These are phyloP conservation scores for Hiodon tergisus DNA, from an alignment of 2,113 vertebrate species.

Conservation along the genomic window DNA sequence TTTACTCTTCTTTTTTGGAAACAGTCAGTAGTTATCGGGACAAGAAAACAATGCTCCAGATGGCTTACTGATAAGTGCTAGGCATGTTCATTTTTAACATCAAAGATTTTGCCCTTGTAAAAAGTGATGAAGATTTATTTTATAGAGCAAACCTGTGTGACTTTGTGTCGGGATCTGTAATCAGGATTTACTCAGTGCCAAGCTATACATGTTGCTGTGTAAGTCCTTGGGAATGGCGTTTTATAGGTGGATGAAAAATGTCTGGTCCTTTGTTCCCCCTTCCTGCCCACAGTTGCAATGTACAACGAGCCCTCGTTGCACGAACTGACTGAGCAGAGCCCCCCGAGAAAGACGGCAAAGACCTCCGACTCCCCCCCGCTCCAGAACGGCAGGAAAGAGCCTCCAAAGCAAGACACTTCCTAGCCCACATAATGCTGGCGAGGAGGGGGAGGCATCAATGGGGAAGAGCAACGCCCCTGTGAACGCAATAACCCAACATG, in stretches of 20 bases:
- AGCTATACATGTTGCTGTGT: too few species aligned
- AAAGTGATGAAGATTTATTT: too few species aligned
- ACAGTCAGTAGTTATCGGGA: too few species aligned
- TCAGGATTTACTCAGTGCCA: too few species aligned
- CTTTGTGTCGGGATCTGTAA: not conserved
- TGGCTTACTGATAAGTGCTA: too few species aligned
- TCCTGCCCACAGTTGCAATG: conserved; percentile 63
- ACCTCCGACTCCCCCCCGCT: conserved; percentile 58
- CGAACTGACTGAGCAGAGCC: conserved; percentile 67
- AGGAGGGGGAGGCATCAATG: conserved; percentile 47
- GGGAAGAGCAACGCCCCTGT: conserved; percentile 46
- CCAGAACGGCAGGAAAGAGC: conserved; percentile 59
- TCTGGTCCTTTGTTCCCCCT: conserved; percentile 27
- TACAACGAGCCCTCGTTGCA: conserved; percentile 84
- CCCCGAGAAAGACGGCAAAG: conserved; percentile 62
- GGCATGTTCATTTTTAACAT: too few species aligned
- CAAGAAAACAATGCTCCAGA: too few species aligned
- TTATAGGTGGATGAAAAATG: not conserved
- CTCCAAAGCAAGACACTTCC: conserved; percentile 58
- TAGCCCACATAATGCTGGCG: conserved; percentile 57
- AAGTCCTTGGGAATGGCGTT: too few species aligned
- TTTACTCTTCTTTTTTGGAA: too few species aligned
- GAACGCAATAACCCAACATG: conserved; percentile 31
- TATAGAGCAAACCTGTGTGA: not conserved
- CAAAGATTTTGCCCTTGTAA: too few species aligned